phyloP scores from a whole-genome alignment of 2,797 vertebrate genomes.

The Propithecus deckenii region DNA sequence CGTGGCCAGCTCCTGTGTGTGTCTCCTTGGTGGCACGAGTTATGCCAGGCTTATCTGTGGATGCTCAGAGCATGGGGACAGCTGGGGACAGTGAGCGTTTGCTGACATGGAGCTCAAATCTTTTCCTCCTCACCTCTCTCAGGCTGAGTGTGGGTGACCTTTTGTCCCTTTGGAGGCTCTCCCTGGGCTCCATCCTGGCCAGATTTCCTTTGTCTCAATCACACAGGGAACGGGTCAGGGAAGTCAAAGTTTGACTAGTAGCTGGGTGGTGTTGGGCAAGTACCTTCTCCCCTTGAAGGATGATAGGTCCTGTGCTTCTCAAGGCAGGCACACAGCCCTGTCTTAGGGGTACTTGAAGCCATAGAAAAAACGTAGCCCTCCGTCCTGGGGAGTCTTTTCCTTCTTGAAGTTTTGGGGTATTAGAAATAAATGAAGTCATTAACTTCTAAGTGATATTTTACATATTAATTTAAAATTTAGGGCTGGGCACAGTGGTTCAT shows the following conservation, averaged over 20 bases:
- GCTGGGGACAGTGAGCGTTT: background rate
- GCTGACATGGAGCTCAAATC: background rate
- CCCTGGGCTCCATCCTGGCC: background rate
- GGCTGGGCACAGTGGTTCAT: background rate
- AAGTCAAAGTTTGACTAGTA: background rate
- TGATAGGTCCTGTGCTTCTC: background rate
- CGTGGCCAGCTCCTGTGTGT: background rate
- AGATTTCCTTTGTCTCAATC: background rate
- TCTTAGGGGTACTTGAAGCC: background rate
- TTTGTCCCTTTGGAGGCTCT: background rate
- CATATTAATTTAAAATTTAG: background rate
- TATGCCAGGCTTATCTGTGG: background rate
- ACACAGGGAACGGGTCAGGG: background rate
- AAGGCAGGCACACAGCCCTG: background rate
- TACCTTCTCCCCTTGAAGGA: background rate
- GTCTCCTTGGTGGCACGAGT: background rate
- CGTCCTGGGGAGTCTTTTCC: background rate
- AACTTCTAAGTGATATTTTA: background rate
- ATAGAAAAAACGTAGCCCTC: background rate
- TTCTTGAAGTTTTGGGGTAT: background rate
- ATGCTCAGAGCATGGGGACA: background rate
- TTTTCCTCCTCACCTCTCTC: background rate
- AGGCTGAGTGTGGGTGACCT: background rate
- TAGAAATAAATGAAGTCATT: background rate
- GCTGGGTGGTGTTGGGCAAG: background rate